Conservation (phyloP, 2,888 invertebrate genomes). For the Micoletzkya japonica region DNA sequence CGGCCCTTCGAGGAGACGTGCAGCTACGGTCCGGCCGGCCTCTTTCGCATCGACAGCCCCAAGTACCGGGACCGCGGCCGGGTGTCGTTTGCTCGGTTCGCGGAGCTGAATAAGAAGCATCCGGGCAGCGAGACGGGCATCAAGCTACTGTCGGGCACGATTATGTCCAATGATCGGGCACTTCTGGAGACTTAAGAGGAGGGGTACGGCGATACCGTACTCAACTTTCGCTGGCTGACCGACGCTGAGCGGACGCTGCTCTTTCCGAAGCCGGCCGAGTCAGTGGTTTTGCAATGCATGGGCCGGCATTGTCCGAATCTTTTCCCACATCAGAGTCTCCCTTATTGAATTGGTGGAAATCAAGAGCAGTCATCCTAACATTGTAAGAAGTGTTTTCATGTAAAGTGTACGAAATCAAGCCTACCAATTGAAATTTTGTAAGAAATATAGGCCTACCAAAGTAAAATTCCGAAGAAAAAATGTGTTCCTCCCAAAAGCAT, state of each 20-base stretch:
- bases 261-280: constrained; percentile 52
- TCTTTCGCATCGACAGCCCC: constrained; percentile 54
- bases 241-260: constrained; percentile 46
- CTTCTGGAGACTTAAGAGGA: constrained; percentile 48
- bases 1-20: constrained; percentile 51
- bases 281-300: too few relatives aligned
- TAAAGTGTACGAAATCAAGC: too few relatives aligned
- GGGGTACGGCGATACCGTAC: constrained; percentile 55
- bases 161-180: constrained; percentile 54
- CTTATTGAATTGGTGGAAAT: too few relatives aligned
- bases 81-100: constrained; percentile 50
- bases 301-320: too few relatives aligned
- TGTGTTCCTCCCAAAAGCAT: too few relatives aligned
- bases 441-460: too few relatives aligned
- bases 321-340: too few relatives aligned
- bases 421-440: too few relatives aligned
- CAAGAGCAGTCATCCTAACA: too few relatives aligned
- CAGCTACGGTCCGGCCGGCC: constrained; percentile 58
- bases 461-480: too few relatives aligned
- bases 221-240: constrained; percentile 56
- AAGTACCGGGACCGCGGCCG: constrained; percentile 43
- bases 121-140: constrained; percentile 51
- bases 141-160: constrained; percentile 58
- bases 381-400: too few relatives aligned
- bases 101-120: constrained; percentile 39